Base-by-base conservation (phyloP, 2,113 vertebrate species). In the Nothoprocta perdicaria region DNA sequence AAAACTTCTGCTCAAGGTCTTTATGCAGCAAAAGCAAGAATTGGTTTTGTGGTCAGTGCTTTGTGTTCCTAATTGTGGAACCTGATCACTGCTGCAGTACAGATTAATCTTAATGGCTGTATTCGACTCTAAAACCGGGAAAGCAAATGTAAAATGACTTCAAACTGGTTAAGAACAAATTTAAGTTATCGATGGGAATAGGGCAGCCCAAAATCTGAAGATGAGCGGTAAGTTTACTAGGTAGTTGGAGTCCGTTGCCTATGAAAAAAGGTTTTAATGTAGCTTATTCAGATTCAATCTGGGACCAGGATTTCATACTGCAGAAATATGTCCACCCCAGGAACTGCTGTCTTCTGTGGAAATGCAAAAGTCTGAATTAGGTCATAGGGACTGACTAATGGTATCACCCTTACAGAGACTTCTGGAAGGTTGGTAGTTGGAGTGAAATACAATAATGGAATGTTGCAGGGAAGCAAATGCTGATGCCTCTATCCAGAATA, bases 361-460 rank as follows among this genome's bases (percentile, higher is more conserved):
- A 80, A 80, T 55, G 33, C 62, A 91, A 5, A 75, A 81, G 48
- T 31, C 50, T 61, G 86, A 94, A 85, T 22, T 71, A 41, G 92
- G 86, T 85, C 79, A n/a, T 3, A 43, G 80, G 69, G 38, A 31
- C n/a, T 88, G 87, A 78, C 69, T 87, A 84, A 84, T n/a, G 58
- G 78, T 76, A 60, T 85, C 86, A 41, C 82, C 91, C 53, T 74
- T 48, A 69, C 74, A 80, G 80, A 89, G 71, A 4, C 50, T 86
- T 80, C 60, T 83, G 79, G 55, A 82, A 89, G 61, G 75, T 55
- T 2, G 27, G 50, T 35, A 75, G 81, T 71, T 2, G 5, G 63
- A 57, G 68, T 91, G 91, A 92, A 83, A 63, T 40, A 43, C 27
- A 43, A 27, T 4, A 89, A 46, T 40, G 91, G 91, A 92, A 92